Base-by-base conservation (phyloP, 2,888 invertebrate species). In the Coenonympha glycerion region DNA sequence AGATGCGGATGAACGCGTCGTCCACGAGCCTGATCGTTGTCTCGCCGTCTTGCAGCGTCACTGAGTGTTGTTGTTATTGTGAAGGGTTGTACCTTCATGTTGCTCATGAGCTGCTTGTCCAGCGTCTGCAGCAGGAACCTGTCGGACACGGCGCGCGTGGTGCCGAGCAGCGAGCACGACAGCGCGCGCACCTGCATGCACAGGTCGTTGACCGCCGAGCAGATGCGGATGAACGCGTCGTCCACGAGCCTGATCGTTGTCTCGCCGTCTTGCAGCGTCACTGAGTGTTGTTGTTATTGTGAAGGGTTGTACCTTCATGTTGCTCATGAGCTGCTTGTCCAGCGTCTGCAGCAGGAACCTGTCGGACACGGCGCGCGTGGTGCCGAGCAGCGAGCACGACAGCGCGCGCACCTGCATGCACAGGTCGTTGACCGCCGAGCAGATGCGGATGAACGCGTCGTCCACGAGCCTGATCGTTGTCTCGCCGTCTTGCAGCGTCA, bases 311-410 rank as follows among this genome's bases (percentile, higher is more conserved):
- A 95, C 94, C 88, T 94, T 92, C 92, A 97, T 93, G 69, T 97
- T 95, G 44, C 96, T 95, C 96, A 98, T 97, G 18, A 98, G 90
- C 71, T 99, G 99, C 79, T 99, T 99, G 73, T 99, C 99, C 26
- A 99, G 83, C 0, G 99, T 99, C 84, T 99, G 99, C 69, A 96
- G 92, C 47, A 99, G 88, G 79, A 97, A 98, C 53, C 93, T 91
- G 39, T 93, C 91, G 48, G 97, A 95, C 3, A 99, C 98, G 45
- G 90, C 90, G 40, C 92, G 91, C 89, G 99, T 95, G 9, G 92
- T 90, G 1, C 99, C 99, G 49, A 98, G 89, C 47, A 97, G 86
- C 28, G 93, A 91, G 59, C 95, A 95, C 0, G 97, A 95, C 42
- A 93, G 90, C 2, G 93, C 93, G 34, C 97, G 90, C 53, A 97